These are phyloP conservation scores for Apostichopus leukothele DNA, from an alignment of 53 echinoderm and acorn worm genomes.

Conservation along the genomic window DNA sequence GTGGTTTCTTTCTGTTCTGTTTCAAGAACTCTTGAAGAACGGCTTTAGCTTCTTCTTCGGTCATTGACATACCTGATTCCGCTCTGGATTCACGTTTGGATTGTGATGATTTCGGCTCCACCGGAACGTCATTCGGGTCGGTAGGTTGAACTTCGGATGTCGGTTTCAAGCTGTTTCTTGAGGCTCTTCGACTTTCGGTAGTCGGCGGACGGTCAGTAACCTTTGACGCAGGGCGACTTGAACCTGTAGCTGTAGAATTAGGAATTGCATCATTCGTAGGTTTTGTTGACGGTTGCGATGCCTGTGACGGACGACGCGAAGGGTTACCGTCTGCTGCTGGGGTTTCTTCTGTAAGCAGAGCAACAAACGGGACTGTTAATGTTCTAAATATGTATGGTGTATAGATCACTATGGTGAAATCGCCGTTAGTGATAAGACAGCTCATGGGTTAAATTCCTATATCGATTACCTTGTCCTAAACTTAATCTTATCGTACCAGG, in stretches of 20 bases:
- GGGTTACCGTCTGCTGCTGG: not conserved
- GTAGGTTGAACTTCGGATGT: not conserved
- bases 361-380: too few relatives aligned
- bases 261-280: not conserved
- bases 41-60: slow-evolving; percentile 35
- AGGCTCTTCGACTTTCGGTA: not conserved
- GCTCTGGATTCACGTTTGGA: slow-evolving; percentile 38
- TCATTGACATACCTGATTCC: slow-evolving; percentile 33
- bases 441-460: too few relatives aligned
- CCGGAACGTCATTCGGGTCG: not conserved
- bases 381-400: too few relatives aligned
- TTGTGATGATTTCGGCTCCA: not conserved
- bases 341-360: not conserved
- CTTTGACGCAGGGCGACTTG: not conserved
- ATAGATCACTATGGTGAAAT: too few relatives aligned
- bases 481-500: too few relatives aligned
- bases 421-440: too few relatives aligned
- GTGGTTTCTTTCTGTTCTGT: not conserved
- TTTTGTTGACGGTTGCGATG: not conserved
- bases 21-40: slow-evolving; percentile 30
- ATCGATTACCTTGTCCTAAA: too few relatives aligned
- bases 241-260: not conserved
- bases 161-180: slow-evolving; percentile 1
- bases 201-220: not conserved
- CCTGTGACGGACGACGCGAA: not conserved